Conservation (phyloP, 2,888 invertebrate species). For the Chrysolina americana region DNA sequence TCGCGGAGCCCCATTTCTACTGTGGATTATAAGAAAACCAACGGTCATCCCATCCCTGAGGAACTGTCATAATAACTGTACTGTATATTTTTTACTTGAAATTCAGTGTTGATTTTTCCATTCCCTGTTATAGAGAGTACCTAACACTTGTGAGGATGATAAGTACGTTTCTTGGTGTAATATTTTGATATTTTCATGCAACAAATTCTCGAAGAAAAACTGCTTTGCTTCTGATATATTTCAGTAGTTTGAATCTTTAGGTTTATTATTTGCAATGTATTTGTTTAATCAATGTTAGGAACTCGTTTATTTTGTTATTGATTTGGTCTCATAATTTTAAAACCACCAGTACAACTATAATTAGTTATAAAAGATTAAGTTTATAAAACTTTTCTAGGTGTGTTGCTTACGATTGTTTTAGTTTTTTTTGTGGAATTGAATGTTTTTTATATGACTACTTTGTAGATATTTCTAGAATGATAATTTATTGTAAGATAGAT, state of each 20-base stretch:
- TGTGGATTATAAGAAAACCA: slow-evolving; percentile 62
- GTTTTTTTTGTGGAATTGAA: slow-evolving; percentile 42
- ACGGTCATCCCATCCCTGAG: slow-evolving; percentile 59
- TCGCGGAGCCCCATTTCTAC: slow-evolving; percentile 49
- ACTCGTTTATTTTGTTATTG: slow-evolving; percentile 27
- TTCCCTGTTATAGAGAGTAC: slow-evolving; percentile 21
- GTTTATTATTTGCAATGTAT: background rate
- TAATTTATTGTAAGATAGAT: slow-evolving; percentile 43
- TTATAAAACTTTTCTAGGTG: slow-evolving; percentile 29
- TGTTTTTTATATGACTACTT: slow-evolving; percentile 50
- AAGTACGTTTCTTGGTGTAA: background rate
- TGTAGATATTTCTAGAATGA: slow-evolving; percentile 46
- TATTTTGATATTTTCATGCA: slow-evolving; percentile 6
- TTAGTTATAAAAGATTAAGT: slow-evolving; percentile 27
- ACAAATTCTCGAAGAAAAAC: background rate
- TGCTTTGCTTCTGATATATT: background rate
- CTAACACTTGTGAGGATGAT: background rate
- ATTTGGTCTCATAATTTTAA: slow-evolving; percentile 37
- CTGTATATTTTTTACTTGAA: background rate
- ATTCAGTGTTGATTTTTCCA: slow-evolving; percentile 16
- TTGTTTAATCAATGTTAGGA: background rate
- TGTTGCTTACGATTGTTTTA: slow-evolving; percentile 40
- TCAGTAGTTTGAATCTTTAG: background rate
- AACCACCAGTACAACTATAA: slow-evolving; percentile 33
- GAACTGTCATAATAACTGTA: slow-evolving; percentile 30